Base-by-base conservation (phyloP, 2,797 vertebrate genomes). In the Leucoraja ocellata region DNA sequence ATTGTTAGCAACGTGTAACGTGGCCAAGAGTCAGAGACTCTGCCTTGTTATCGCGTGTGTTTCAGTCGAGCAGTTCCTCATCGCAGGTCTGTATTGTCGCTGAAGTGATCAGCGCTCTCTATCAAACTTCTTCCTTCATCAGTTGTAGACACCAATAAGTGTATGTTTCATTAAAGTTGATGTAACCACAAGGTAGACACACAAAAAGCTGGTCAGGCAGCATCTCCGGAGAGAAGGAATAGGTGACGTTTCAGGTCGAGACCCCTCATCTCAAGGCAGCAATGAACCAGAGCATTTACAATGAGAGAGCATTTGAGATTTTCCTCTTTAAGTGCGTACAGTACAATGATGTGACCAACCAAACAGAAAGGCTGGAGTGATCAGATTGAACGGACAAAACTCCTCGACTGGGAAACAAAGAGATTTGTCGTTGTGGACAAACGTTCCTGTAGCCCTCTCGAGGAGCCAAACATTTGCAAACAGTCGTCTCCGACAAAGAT, bases 381-480 rank as follows among this genome's bases (percentile, higher is more conserved):
- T 68, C 63, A 88, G 68, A 68, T 88, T 92, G 90, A 74, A 74
- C 54, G 90, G 76, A 92, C 54, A 54, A 92, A 76, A n/a, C 90
- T 76, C 90, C 36, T 68, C 68, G 76, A 91, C 90, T 74, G 46
- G 46, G 74, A 91, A 91, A 68, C 90, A 73, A 92, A 65, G 84
- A 88, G 84, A 88, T 88, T 88, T 88, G 61, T 32, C 68, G 23
- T 39, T 54, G 58, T 76, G 46, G 71, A 76, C 90, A 92, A 92
- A 74, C 71, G 76, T 71, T 92, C 90, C 90, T 46, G 25, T 76
- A 74, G 76, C 90, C 36, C 90, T 74, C 90, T 92, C 1, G 39
- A 92, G 71, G 71, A 92, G 90, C 90, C 90, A 92, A 92, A 74
- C 90, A 92, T 92, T 92, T 92, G 90, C 90, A 92, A 92, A 92